A percentile compares a stretch with the other conserved stretches of the same genome.
These are phyloP conservation scores for Marcusenius ussheri DNA, from an alignment of 2,113 vertebrate genomes.

Conservation along the genomic window DNA sequence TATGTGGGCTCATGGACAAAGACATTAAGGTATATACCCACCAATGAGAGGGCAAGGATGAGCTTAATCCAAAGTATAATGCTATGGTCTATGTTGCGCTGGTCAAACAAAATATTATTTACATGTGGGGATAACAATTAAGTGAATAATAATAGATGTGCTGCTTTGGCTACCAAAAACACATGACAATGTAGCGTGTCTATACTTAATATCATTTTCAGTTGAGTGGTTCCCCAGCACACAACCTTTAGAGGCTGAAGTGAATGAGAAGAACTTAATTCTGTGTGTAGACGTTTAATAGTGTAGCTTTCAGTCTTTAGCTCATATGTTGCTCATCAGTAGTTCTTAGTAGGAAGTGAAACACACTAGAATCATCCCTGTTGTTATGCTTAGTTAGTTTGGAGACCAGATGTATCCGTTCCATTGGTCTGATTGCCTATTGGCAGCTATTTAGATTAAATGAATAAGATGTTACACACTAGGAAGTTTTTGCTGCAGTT, in stretches of 20 bases:
- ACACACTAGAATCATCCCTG: not conserved
- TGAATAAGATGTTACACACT: not conserved
- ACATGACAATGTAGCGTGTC: not conserved
- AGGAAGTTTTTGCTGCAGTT: not conserved
- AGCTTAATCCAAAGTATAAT: not conserved
- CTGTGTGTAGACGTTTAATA: not conserved
- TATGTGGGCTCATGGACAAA: slow-evolving; percentile 40
- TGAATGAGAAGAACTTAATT: not conserved
- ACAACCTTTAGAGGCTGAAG: not conserved
- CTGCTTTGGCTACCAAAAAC: not conserved
- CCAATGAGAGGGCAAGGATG: not conserved
- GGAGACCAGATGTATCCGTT: not conserved
- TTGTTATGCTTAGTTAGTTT: not conserved
- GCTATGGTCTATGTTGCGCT: not conserved
- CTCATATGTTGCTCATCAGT: not conserved
- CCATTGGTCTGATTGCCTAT: not conserved
- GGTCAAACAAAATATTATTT: not conserved
- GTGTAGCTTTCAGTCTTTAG: not conserved
- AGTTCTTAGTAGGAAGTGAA: not conserved
- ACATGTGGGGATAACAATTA: not conserved
- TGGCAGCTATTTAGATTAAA: not conserved
- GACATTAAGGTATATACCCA: not conserved
- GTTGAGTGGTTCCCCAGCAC: not conserved
- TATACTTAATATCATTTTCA: not conserved
- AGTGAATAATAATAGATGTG: not conserved